phyloP scores from a whole-genome alignment of 2,888 invertebrate genomes.

The Hemicrepidius hirtus region DNA sequence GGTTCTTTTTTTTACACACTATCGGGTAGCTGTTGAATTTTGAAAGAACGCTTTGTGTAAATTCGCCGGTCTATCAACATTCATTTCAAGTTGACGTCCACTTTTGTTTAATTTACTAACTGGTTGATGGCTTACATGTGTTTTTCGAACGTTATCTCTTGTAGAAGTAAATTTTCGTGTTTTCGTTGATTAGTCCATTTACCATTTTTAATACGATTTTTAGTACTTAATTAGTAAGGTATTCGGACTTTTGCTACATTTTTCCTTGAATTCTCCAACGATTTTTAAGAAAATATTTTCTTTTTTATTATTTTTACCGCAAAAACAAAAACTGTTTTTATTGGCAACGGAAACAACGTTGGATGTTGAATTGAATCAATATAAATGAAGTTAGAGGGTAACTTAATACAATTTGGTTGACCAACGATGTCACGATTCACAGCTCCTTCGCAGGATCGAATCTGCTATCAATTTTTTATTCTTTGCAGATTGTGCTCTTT shows the following conservation, averaged over 20 bases:
- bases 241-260: background rate
- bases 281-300: no score
- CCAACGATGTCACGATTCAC: no score
- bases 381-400: no score
- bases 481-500: no score
- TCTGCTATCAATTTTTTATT: no score
- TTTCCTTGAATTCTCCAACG: background rate
- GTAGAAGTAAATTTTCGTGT: conserved; percentile 25
- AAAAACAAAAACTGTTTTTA: background rate
- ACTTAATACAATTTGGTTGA: no score
- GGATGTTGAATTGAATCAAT: background rate
- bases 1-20: conserved; percentile 11
- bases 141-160: conserved; percentile 18
- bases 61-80: conserved; percentile 20
- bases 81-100: background rate
- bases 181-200: conserved; percentile 10
- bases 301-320: background rate
- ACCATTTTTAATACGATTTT: conserved; percentile 24
- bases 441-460: no score
- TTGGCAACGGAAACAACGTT: no score
- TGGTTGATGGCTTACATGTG: conserved; percentile 25
- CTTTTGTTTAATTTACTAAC: conserved; percentile 15
- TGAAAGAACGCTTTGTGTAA: conserved; percentile 18
- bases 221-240: conserved; percentile 20
- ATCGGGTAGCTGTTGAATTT: conserved; percentile 23